These are phyloP conservation scores for Apodemus agrarius DNA, from an alignment of 2,797 vertebrate genomes.

Conservation along the genomic window DNA sequence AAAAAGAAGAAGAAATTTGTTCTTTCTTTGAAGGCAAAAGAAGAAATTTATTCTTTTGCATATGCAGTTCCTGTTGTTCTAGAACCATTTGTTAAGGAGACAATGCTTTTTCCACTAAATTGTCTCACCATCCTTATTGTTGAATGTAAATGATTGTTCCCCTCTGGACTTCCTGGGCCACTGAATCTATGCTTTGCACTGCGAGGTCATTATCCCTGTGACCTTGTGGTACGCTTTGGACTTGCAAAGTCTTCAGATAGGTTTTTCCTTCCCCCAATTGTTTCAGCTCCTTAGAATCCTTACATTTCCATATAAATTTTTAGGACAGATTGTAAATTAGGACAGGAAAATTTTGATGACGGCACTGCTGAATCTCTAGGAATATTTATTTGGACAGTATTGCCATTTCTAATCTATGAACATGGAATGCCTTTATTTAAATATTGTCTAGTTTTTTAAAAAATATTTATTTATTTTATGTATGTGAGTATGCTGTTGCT, in stretches of 20 bases:
- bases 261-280: background rate
- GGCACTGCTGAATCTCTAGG: background rate
- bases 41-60: background rate
- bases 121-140: background rate
- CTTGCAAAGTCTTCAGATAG: background rate
- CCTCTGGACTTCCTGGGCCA: background rate
- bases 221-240: background rate
- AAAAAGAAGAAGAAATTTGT: background rate
- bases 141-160: background rate
- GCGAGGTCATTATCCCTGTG: background rate
- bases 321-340: background rate
- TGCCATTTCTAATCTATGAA: background rate
- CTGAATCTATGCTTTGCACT: background rate
- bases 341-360: background rate
- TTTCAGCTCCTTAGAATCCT: slow-evolving; percentile 5
- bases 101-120: background rate
- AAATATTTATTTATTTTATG: background rate
- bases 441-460: background rate
- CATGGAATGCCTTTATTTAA: background rate
- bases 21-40: background rate
- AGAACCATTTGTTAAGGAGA: slow-evolving; percentile 17
- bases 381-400: background rate
- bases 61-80: background rate
- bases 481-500: background rate
- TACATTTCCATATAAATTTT: slow-evolving; percentile 38